Percentiles rank a stretch among this genome's conserved stretches.
Conservation (phyloP, 2,888 invertebrate species). For the Drymonia ruficornis region DNA sequence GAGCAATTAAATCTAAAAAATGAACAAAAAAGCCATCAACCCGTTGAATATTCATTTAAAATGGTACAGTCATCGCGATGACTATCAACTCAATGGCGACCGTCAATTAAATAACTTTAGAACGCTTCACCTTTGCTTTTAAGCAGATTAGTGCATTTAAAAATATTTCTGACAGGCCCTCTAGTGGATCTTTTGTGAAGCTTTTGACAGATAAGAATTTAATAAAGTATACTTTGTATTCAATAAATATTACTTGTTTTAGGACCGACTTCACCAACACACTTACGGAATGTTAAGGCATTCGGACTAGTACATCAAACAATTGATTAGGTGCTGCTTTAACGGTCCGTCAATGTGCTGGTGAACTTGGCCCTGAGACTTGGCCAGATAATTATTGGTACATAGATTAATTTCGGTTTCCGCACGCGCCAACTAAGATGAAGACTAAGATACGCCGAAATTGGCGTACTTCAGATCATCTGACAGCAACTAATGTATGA, state of each 20-base stretch:
- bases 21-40: conserved; percentile 31
- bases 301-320: no score
- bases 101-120: conserved; percentile 68
- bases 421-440: no score
- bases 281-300: no score
- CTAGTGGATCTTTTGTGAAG: conserved; percentile 44
- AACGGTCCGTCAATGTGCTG: no score
- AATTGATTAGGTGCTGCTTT: no score
- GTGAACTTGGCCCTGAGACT: no score
- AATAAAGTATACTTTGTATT: neutral
- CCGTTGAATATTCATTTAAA: conserved; percentile 69
- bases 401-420: no score
- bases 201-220: conserved; percentile 34
- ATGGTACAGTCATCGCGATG: conserved; percentile 72
- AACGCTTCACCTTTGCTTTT: conserved; percentile 58
- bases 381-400: no score
- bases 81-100: conserved; percentile 55
- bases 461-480: no score
- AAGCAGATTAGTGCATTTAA: conserved; percentile 56
- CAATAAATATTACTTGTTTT: neutral
- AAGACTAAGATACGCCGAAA: no score
- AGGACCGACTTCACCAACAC: no score
- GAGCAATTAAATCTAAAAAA: conserved; percentile 46
- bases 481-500: no score
- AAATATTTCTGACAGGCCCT: conserved; percentile 60